Base-by-base conservation (phyloP, 2,797 vertebrate species). In the Sebastes kiyomatsui region DNA sequence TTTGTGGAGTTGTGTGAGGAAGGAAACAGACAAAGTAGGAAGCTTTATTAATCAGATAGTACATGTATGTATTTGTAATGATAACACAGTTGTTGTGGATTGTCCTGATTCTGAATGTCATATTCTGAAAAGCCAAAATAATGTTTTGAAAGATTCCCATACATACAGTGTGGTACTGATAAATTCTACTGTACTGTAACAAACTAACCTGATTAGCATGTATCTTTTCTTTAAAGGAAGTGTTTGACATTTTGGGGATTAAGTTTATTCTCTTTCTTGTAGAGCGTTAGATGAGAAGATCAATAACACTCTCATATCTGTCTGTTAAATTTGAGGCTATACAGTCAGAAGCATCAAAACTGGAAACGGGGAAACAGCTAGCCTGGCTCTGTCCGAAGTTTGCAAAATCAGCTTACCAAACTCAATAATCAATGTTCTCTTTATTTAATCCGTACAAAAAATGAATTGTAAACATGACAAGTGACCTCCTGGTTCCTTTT, bases 1-100 rank as follows among this genome's bases (percentile, higher is more conserved):
- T 85, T 81, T 38, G 27, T 7, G 60, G 84, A 90, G 88, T 89
- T 86, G 46, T 18, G 52, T 73, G 67, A 79, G 55, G 38, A n/a
- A 49, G 58, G 35, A n/a, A 75, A 80, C 25, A 70, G 60, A 87
- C 14, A 69, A 69, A 64, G 67, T 60, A 30, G 55, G 27, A 52
- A 9, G 35, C 58, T 75, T 69, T 72, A 10, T 75, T 67, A 35
- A 23, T 49, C 10, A 60, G 27, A 61, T 23, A 67, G 2, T 35
- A 22, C 1, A 77, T 68, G 18, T 1, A 25, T 38, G 4, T 18
- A 22, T 74, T 66, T 49, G 74, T 23, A 55, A 33, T 58, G 33
- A 73, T 46, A 32, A 10, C 52, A 20, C 9, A 49, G 35, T 38
- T 28, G 7, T 52, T 65, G 20, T 32, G 25, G 3, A 20, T 61